Base-by-base conservation (phyloP, 2,888 invertebrate species). In the Netelia fuscicornis region DNA sequence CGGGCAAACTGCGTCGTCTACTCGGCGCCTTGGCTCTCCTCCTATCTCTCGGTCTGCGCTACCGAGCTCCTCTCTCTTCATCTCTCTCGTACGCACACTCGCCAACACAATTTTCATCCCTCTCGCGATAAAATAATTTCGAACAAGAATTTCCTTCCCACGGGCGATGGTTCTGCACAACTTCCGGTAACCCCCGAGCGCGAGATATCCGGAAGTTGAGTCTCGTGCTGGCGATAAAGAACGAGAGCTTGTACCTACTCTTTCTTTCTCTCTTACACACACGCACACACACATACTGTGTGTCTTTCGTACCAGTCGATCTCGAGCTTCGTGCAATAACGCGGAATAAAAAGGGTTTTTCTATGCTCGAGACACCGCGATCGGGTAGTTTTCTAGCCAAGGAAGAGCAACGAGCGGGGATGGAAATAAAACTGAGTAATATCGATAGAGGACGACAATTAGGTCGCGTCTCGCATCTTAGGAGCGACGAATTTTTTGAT, bases 1-100 rank as follows among this genome's bases (percentile, higher is more conserved):
- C 86, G 52, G 30, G 67, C 88, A 85, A 90, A 88, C 89, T 86
- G 87, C 89, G 89, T 91, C 91, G 92, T 91, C 92, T 91, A 84
- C 88, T 87, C 89, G 92, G 91, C 92, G 92, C 91, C 91, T 89
- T 79, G 82, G 85, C 84, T 85, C 81, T 75, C 82, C 79, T 87
- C 79, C 78, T 76, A 79, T 83, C 81, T 83, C 64, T 67, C 48
- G 75, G 42, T 72, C 76, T 44, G 23, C 54, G 30, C 30, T 30
- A 30, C 30, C 30, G 2, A 2, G 82, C 83, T 85, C 81, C 48
- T 71, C 25, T 72, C 76, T 44, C 25, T 30, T 44, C 44, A 52
- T 72, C 60, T 56, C 60, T 62, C 82, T 62, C 71, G 58, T 78
- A 30, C 62, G 52, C 74, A 54, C 68, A 17, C 58, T 60, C 42